Evolutionary conservation across 2,113 vertebrate species (phyloP).

Genomic region (Upupa epops): DNA sequence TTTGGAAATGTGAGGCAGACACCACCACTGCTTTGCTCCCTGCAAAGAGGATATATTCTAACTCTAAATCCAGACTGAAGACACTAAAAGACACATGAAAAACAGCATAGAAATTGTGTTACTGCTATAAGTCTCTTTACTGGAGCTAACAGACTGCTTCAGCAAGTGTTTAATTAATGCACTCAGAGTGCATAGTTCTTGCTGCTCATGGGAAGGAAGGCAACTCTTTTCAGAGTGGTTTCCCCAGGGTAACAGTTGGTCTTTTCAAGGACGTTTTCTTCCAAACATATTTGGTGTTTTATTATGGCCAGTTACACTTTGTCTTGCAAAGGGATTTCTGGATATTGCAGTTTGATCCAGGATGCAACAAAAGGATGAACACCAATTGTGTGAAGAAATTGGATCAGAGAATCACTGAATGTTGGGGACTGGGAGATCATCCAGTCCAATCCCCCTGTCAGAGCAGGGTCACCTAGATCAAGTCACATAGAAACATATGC

Average conservation of each 20-base stretch:
- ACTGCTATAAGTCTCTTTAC: not conserved
- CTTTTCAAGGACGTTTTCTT: slow-evolving; percentile 19
- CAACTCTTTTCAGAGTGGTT: not conserved
- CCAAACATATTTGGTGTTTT: not conserved
- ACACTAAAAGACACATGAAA: not conserved
- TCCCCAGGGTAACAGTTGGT: not conserved
- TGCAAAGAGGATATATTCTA: fast-evolving
- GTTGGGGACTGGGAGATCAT: too few species aligned
- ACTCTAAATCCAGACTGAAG: not conserved
- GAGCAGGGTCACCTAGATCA: too few species aligned
- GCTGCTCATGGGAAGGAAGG: not conserved
- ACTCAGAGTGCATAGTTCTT: not conserved
- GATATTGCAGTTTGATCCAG: not conserved
- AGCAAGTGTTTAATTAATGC: not conserved
- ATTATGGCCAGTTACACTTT: slow-evolving; percentile 1
- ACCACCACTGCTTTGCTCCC: not conserved
- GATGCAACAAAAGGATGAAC: not conserved
- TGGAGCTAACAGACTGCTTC: not conserved
- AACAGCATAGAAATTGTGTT: not conserved
- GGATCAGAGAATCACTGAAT: too few species aligned
- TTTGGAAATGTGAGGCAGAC: not conserved
- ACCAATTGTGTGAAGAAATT: not conserved
- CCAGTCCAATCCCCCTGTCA: too few species aligned
- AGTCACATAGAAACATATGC: too few species aligned
- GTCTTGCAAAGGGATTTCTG: slow-evolving; percentile 32